Evolutionary conservation across 2,113 vertebrate genomes (phyloP).

Genomic region (Melanotaenia duboulayi): DNA sequence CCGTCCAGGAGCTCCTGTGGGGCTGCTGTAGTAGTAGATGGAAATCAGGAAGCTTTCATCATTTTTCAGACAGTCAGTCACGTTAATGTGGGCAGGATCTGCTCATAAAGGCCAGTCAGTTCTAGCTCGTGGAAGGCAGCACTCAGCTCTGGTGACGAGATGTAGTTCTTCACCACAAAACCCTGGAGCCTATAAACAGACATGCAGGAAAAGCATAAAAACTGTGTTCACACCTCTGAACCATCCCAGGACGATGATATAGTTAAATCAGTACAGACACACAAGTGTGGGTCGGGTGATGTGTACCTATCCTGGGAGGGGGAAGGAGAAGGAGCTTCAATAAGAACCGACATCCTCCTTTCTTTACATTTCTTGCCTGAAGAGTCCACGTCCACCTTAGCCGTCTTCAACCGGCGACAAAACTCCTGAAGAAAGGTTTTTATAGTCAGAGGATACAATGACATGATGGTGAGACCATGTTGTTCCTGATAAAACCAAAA

Average conservation of each 20-base stretch:
- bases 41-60: neutral
- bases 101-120: conserved; percentile 39
- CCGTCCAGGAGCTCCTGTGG: too few species aligned
- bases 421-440: conserved; percentile 73
- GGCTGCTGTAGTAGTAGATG: too few species aligned
- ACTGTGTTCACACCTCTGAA: neutral
- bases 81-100: conserved; percentile 43
- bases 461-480: neutral
- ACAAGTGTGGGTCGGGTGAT: neutral
- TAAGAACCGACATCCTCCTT: conserved; percentile 92
- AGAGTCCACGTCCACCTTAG: conserved; percentile 93
- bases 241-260: neutral
- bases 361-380: conserved; percentile 94
- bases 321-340: conserved; percentile 80
- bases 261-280: too few species aligned
- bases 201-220: neutral
- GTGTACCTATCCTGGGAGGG: conserved; percentile 19
- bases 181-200: conserved; percentile 43
- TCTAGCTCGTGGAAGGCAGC: conserved; percentile 55
- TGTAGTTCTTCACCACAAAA: conserved; percentile 44
- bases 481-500: neutral
- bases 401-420: conserved; percentile 88
- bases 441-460: neutral
- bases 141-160: conserved; percentile 31
- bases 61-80: neutral